Evolutionary conservation across 37 sponge, comb jelly and placozoan genomes (phyloP).

Genomic region (Cliona cf. orientalis): DNA sequence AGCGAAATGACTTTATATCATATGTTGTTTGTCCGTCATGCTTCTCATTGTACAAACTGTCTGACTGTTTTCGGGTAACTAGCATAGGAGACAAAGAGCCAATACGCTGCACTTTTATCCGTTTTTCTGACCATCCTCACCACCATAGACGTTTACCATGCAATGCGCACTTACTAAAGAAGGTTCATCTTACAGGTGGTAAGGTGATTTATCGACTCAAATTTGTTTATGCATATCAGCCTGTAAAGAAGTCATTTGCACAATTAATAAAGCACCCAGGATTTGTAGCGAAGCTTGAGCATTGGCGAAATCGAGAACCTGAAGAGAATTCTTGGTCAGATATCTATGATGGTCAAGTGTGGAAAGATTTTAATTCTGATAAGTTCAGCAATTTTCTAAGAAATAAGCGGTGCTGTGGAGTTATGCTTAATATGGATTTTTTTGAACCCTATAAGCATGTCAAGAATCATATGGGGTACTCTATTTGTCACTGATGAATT

Average conservation of each 20-base stretch:
- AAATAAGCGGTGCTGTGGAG: background rate
- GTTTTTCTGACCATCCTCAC: background rate
- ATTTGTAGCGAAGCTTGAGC: conserved; percentile 26
- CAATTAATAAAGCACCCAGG: conserved; percentile 11
- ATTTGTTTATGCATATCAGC: conserved; percentile 13
- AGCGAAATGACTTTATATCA: background rate
- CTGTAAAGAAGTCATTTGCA: conserved; percentile 15
- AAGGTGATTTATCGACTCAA: background rate
- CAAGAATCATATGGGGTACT: conserved; percentile 4
- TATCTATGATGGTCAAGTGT: conserved; percentile 5
- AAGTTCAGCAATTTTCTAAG: background rate
- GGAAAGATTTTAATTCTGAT: conserved; percentile 2
- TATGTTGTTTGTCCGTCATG: conserved; percentile 29
- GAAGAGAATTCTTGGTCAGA: background rate
- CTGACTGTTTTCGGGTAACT: background rate
- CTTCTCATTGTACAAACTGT: conserved; percentile 3
- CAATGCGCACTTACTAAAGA: conserved; percentile 22
- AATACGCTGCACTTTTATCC: background rate
- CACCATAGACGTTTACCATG: conserved; percentile 10
- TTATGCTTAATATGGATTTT: background rate
- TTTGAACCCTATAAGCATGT: conserved; percentile 23
- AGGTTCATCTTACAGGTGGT: background rate
- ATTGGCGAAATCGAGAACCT: background rate
- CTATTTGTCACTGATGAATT: conserved; percentile 6
- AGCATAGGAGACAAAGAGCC: background rate